Conservation (phyloP, 2,113 vertebrate species). For the Lonchura striata region DNA sequence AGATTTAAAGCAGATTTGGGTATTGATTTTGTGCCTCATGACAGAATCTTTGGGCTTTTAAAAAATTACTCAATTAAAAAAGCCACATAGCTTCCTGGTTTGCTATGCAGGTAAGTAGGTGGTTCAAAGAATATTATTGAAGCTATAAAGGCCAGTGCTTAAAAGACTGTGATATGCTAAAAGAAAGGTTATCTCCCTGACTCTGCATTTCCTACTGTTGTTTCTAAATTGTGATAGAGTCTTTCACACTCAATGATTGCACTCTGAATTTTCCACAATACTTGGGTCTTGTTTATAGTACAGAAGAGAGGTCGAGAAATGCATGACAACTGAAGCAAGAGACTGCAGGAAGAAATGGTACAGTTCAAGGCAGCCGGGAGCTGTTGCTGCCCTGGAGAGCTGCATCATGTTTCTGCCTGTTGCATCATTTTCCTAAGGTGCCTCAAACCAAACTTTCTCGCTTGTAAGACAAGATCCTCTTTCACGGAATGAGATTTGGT, state of each 20-base stretch:
- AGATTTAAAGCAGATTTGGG: background rate
- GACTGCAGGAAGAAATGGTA: background rate
- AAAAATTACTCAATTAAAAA: background rate
- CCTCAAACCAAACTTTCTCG: background rate
- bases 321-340: background rate
- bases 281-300: background rate
- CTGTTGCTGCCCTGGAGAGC: background rate
- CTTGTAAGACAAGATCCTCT: background rate
- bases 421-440: background rate
- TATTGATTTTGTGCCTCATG: background rate
- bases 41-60: background rate
- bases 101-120: background rate
- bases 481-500: background rate
- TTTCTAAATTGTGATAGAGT: background rate
- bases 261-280: background rate
- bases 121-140: background rate
- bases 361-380: background rate
- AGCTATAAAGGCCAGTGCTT: background rate
- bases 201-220: background rate
- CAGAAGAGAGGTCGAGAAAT: background rate
- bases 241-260: background rate
- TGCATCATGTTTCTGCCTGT: background rate
- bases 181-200: background rate
- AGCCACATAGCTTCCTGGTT: background rate
- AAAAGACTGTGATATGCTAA: background rate